Base-by-base conservation (phyloP, 1,140 invertebrate species). In the Cylas formicarius region DNA sequence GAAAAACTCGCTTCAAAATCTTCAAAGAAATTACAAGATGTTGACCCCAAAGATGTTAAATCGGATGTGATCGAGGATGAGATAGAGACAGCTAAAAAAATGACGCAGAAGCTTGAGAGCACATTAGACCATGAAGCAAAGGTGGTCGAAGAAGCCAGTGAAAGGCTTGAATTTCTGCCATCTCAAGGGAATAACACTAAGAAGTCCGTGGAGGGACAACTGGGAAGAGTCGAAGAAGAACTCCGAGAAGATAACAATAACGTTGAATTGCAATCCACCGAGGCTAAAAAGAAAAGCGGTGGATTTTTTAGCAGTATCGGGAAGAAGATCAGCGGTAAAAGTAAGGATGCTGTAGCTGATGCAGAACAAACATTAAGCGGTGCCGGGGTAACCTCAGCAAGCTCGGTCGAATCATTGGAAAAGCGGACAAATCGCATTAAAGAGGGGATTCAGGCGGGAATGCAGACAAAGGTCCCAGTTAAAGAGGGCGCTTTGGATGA, bases 341-440 rank as follows among this genome's bases (percentile, higher is more conserved):
- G 28, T 14, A 42, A 51, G 13, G 52, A 57, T 7, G 48, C 53
- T 19, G 38, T 52, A 42, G 40, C 53, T 34, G 31, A 49, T 54
- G 20, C 56, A 56, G 47, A 32, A 37, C n/a, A 16, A 23, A 26
- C 23, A 22, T n/a, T 29, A 39, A 36, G 17, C 28, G 38, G 26
- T 8, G 20, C 8, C 24, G 22, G 13, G 44, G 44, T 9, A 35
- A 44, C 24, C 40, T 44, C 36, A 21, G 22, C 19, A 52, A 49
- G 41, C 7, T 44, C 17, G 50, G 28, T 13, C 24, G 44, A 44
- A 20, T 31, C 9, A 17, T 18, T 18, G 44, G 17, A 10, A 28
- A 23, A 23, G 24, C 23, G 26, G 27, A 41, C 8, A 29, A 13
- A 39, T 23, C 10, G 28, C 8, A 20, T 13, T 14, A 42, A 14